Conservation (phyloP, 2,888 invertebrate species). For the Caradrina clavipalpis region DNA sequence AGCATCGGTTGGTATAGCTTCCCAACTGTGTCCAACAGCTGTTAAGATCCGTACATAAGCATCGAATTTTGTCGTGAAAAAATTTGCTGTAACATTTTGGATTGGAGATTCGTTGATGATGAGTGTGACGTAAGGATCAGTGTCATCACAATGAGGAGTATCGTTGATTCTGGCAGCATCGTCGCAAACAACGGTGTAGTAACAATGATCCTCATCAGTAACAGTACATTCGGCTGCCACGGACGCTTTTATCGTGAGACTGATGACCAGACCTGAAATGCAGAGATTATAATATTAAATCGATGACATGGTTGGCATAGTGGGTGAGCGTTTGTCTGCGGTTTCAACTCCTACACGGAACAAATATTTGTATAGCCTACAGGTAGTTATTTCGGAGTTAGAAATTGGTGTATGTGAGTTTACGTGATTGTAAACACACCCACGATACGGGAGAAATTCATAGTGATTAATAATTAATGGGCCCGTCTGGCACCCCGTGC, state of each 20-base stretch:
- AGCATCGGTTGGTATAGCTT: conserved; percentile 25
- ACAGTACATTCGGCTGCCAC: conserved; percentile 28
- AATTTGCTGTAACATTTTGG: conserved; percentile 20
- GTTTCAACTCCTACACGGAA: too few species aligned
- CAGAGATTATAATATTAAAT: not conserved
- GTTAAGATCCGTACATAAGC: conserved; percentile 38
- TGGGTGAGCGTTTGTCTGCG: too few species aligned
- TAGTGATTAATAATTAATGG: too few species aligned
- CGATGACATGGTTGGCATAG: too few species aligned
- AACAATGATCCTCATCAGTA: conserved; percentile 43
- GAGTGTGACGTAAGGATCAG: conserved; percentile 44
- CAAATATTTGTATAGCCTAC: too few species aligned
- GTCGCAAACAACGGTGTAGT: conserved; percentile 44
- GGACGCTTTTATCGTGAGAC: conserved; percentile 2
- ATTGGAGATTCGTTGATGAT: conserved; percentile 40
- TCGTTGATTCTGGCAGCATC: conserved; percentile 7
- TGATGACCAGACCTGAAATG: conserved; percentile 48
- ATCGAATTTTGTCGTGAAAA: conserved; percentile 31
- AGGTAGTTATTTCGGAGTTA: too few species aligned
- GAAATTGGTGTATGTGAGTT: too few species aligned
- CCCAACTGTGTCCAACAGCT: conserved; percentile 48
- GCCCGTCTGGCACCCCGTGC: too few species aligned
- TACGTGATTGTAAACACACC: too few species aligned
- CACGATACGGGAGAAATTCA: too few species aligned
- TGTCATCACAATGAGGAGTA: conserved; percentile 20